Percentiles rank a stretch among this genome's conserved stretches.
These are phyloP conservation scores for Phasia obesa DNA, from an alignment of 2,888 invertebrate species.

Conservation along the genomic window DNA sequence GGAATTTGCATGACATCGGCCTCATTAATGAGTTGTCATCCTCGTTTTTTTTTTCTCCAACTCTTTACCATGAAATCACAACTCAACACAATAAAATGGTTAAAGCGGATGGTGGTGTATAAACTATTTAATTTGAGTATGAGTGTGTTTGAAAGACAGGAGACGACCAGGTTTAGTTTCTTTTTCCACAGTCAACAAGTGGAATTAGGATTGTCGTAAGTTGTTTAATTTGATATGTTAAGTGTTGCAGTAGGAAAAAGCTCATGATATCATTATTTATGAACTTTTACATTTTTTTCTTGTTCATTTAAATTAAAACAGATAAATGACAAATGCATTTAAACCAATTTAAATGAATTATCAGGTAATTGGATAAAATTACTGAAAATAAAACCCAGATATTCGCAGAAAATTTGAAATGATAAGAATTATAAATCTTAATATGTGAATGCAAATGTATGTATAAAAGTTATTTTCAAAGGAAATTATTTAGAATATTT, in stretches of 20 bases:
- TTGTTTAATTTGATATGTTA: constrained; percentile 66
- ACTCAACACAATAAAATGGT: constrained; percentile 34
- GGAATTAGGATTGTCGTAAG: constrained; percentile 68
- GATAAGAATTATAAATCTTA: constrained; percentile 17
- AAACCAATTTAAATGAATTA: constrained; percentile 44
- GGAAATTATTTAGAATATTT: constrained; percentile 44
- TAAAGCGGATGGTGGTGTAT: constrained; percentile 44
- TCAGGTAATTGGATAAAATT: constrained; percentile 43
- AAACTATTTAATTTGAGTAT: not conserved
- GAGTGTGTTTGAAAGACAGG: constrained; percentile 4
- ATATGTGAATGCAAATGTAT: not conserved
- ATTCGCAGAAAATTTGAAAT: constrained; percentile 29
- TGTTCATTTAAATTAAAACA: constrained; percentile 15
- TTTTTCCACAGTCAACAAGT: constrained; percentile 48
- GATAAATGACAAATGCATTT: constrained; percentile 64
- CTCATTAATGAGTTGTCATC: constrained; percentile 71
- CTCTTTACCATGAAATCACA: constrained; percentile 57
- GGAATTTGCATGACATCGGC: constrained; percentile 71
- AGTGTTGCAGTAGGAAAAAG: constrained; percentile 62
- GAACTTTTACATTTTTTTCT: constrained; percentile 5
- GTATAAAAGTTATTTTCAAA: constrained; percentile 25
- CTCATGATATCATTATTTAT: constrained; percentile 62
- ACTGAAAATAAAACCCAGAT: constrained; percentile 8
- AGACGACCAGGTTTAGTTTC: constrained; percentile 41
- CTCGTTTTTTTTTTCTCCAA: constrained; percentile 28